A percentile compares a stretch with the other conserved stretches of the same genome.
phyloP scores from a whole-genome alignment of 2,888 invertebrate genomes.

The Junonia oenone region DNA sequence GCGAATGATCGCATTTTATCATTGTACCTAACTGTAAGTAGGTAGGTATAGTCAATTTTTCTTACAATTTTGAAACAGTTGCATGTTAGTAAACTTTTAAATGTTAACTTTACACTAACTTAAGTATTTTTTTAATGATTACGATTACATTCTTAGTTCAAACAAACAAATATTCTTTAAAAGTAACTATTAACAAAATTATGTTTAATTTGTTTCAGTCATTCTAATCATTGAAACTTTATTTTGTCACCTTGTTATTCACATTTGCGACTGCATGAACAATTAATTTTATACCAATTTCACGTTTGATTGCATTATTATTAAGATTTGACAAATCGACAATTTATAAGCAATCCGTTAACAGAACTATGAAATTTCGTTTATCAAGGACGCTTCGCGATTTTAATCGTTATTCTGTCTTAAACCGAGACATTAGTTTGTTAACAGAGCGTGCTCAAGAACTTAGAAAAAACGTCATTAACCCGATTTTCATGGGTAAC shows the following conservation, averaged over 20 bases:
- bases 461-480: conserved; percentile 43
- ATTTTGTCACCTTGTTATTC: not conserved
- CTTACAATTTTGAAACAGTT: too few relatives aligned
- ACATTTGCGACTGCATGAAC: not conserved
- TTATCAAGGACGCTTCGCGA: conserved; percentile 14
- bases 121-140: too few relatives aligned
- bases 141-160: too few relatives aligned
- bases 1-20: too few relatives aligned
- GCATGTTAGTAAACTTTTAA: too few relatives aligned
- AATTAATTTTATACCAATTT: conserved; percentile 1
- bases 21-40: too few relatives aligned
- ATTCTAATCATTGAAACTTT: too few relatives aligned
- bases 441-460: conserved; percentile 46
- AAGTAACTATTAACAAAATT: too few relatives aligned
- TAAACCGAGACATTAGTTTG: conserved; percentile 16
- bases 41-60: too few relatives aligned
- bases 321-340: conserved; percentile 6
- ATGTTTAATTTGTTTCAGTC: too few relatives aligned
- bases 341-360: conserved; percentile 6
- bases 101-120: too few relatives aligned
- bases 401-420: conserved; percentile 7
- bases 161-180: too few relatives aligned
- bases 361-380: conserved; percentile 4
- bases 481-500: conserved; percentile 53
- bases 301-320: conserved; percentile 8